Base-by-base conservation (phyloP, 2,113 vertebrate species). In the Myiopsitta monachus region DNA sequence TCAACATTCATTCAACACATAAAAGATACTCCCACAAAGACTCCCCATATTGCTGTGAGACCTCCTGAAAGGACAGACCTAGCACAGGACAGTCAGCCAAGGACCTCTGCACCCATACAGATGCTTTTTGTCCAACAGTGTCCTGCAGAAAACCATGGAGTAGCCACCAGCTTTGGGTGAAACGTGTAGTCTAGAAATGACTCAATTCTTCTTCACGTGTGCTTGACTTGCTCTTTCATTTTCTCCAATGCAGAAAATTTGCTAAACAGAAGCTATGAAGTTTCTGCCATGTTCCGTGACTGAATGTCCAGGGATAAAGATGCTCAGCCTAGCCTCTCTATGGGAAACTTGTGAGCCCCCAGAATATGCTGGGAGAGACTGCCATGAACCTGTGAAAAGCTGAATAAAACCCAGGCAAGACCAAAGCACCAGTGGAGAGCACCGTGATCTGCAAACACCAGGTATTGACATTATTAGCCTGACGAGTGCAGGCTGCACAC, bases 161-260 rank as follows among this genome's bases (percentile, higher is more conserved):
- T 51, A 88, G 38, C 33, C 64, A 75, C 49, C 26, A 74, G 61
- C 51, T 23, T 68, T 63, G 24, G 8, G 14, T 46, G 61, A 91
- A 88, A 88, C 11, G 27, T 83, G 47, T 83, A 41, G 24, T 27
- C 36, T 75, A 87, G 55, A 78, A 90, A 93, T 79, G 0, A 87
- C 69, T 92, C 51, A 10, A 21, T 70, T 81, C 70, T 87, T 95
- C 82, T 79, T 93, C 31, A 83, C 2, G 0, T 85, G 46, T 73
- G n/a, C 70, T 94, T 84, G 33, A 86, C n/a, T 83, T 52, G 27
- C 67, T 83, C 57, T 90, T 95, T 87, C 64, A 44, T 88, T 96
- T 95, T 57, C 51, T 89, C 51, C 81, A 73, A 61, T 39, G 55
- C 33, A n/a, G 52, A 55, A 81, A 70, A 83, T 44, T 51, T 79